phyloP scores from a whole-genome alignment of 1,140 invertebrate species.

The Tetramorium alpestre region DNA sequence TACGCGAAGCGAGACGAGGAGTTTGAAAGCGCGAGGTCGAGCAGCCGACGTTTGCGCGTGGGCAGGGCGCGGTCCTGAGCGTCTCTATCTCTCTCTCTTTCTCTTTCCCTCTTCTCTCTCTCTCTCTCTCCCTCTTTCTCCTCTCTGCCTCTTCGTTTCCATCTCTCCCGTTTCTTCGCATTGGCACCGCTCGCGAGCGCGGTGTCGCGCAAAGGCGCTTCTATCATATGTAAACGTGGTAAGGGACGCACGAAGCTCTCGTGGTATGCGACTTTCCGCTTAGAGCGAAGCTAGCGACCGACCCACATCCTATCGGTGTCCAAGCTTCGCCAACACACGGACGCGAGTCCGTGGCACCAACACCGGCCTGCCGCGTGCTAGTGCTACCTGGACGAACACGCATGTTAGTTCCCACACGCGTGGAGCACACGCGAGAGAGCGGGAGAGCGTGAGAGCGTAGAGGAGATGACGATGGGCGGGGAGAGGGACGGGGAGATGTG shows the following conservation, averaged over 20 bases:
- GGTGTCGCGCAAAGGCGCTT: conserved; percentile 74
- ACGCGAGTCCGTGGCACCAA: conserved; percentile 49
- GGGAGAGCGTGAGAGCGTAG: conserved; percentile 24
- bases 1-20: conserved; percentile 65
- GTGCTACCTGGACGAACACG: conserved; percentile 50
- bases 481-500: conserved; percentile 31
- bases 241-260: conserved; percentile 69
- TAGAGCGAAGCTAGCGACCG: conserved; percentile 80
- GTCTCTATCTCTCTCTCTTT: conserved; percentile 45
- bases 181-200: conserved; percentile 12
- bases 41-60: conserved; percentile 57
- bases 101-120: neutral
- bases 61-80: conserved; percentile 68
- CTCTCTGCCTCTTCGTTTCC: conserved; percentile 5
- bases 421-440: conserved; percentile 36
- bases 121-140: neutral
- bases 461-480: conserved; percentile 6
- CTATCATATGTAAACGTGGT: conserved; percentile 72
- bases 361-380: conserved; percentile 29
- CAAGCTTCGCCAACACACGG: conserved; percentile 66
- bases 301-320: conserved; percentile 79
- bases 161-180: conserved; percentile 3
- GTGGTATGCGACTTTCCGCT: conserved; percentile 74
- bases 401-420: conserved; percentile 44
- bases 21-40: conserved; percentile 74